A percentile compares a stretch with the other conserved stretches of the same genome.
Evolutionary conservation across 2,113 vertebrate genomes (phyloP).

Genomic region (Chunga burmeisteri): DNA sequence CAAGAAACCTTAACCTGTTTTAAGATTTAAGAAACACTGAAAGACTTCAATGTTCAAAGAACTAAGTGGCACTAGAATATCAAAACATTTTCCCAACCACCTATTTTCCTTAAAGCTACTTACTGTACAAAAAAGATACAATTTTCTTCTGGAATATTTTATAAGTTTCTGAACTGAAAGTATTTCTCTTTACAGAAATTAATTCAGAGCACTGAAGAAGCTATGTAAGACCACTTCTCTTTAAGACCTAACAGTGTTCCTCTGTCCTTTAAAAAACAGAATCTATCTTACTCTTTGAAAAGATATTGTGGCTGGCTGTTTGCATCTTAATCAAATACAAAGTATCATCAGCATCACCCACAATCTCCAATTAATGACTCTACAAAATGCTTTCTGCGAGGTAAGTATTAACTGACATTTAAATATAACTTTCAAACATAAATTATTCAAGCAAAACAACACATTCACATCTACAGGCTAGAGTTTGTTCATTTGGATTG

Average conservation of each 20-base stretch:
- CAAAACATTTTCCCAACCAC: neutral
- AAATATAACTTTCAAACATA: neutral
- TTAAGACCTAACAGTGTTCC: neutral
- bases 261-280: neutral
- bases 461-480: neutral
- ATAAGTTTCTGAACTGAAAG: neutral
- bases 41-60: neutral
- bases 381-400: neutral
- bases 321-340: neutral
- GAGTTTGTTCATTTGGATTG: neutral
- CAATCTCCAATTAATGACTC: neutral
- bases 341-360: neutral
- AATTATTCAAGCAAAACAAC: neutral
- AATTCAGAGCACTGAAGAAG: neutral
- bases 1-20: neutral
- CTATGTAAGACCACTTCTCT: neutral
- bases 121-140: neutral
- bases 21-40: neutral
- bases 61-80: neutral
- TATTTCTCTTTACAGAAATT: neutral
- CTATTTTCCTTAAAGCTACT: neutral
- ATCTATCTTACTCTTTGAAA: neutral
- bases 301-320: neutral
- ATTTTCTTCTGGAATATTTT: neutral
- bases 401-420: slow-evolving; percentile 3